Conservation (phyloP, 2,113 vertebrate species). For the Gymnobelideus leadbeateri region DNA sequence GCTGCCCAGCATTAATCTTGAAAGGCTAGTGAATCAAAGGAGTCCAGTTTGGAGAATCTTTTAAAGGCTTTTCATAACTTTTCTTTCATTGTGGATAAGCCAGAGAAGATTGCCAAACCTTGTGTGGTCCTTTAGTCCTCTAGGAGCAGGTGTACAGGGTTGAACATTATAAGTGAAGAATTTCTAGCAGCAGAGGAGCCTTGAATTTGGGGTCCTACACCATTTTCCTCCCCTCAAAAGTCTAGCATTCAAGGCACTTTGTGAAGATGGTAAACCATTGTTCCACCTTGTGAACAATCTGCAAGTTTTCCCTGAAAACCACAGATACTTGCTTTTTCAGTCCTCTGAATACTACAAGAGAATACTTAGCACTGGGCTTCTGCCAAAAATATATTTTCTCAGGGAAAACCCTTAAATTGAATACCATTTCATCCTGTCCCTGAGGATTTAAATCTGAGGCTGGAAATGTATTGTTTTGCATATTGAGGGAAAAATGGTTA, state of each 20-base stretch:
- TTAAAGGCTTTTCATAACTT: not conserved
- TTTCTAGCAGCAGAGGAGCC: not conserved
- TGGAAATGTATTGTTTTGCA: conserved; percentile 48
- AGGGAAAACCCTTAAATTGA: not conserved
- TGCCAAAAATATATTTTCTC: conserved; percentile 37
- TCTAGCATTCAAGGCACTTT: not conserved
- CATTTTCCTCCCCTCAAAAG: conserved; percentile 3
- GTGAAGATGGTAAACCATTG: not conserved
- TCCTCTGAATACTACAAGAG: conserved; percentile 12
- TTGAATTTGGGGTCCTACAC: not conserved
- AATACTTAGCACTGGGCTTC: conserved; percentile 22
- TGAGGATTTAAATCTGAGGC: not conserved
- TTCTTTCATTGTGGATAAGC: not conserved
- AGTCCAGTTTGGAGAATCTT: not conserved
- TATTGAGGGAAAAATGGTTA: conserved; percentile 40
- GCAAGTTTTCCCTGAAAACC: not conserved
- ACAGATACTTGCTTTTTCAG: conserved; percentile 25
- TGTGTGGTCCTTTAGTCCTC: not conserved
- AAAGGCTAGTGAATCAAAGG: not conserved
- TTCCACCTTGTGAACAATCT: not conserved
- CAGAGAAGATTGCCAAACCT: not conserved
- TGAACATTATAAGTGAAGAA: not conserved
- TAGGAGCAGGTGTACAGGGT: not conserved
- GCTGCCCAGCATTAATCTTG: not conserved
- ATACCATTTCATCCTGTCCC: not conserved